These are phyloP conservation scores for Dryas iulia DNA, from an alignment of 1,140 invertebrate species.

Conservation along the genomic window DNA sequence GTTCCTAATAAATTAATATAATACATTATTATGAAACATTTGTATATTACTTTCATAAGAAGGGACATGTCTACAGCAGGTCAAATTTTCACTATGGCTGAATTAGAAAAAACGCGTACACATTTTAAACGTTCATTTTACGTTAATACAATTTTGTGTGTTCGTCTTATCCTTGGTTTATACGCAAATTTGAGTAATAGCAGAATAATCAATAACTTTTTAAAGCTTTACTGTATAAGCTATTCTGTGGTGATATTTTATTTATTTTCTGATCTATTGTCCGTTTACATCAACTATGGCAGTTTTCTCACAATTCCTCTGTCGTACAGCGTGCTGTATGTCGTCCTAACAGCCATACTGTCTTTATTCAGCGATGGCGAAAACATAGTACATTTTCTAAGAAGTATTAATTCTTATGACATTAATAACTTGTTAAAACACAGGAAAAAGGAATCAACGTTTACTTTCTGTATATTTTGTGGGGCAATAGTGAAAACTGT, in stretches of 20 bases:
- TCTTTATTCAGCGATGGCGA: conserved; percentile 17
- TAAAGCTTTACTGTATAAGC: neutral
- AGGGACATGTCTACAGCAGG: too few species aligned
- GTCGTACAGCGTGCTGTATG: neutral
- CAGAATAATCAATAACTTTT: neutral
- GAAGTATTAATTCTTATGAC: neutral
- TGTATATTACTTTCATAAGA: too few species aligned
- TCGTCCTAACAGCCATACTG: neutral
- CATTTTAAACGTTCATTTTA: neutral
- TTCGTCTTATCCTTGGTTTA: neutral
- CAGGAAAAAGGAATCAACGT: neutral
- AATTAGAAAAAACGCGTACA: neutral
- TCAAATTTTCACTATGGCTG: neutral
- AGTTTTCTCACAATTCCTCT: neutral
- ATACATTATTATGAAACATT: too few species aligned
- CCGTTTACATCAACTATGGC: neutral
- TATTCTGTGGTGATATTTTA: neutral
- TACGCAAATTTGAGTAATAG: neutral
- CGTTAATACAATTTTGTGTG: neutral
- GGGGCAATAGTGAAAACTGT: neutral
- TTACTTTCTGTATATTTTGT: neutral
- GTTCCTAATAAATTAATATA: too few species aligned
- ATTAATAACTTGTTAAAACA: conserved; percentile 6
- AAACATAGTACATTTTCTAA: neutral
- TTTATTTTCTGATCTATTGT: neutral